Conservation (phyloP, 2,888 invertebrate genomes). For the Oscheius sp. region DNA sequence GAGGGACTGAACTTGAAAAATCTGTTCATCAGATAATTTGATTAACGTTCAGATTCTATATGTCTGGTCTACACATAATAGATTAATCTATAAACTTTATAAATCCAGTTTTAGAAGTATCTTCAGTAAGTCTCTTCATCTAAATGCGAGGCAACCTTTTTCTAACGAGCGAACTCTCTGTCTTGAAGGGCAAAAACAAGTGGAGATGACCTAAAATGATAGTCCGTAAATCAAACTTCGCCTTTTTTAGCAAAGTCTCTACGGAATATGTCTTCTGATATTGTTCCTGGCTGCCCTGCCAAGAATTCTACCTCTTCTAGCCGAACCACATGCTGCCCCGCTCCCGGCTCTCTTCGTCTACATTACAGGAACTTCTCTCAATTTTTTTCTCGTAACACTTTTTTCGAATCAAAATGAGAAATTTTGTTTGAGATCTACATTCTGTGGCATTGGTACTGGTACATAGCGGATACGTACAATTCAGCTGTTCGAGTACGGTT, state of each 20-base stretch:
- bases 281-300: slow-evolving; percentile 68
- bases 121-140: no score
- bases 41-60: no score
- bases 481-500: slow-evolving; percentile 53
- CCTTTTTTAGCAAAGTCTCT: slow-evolving; percentile 67
- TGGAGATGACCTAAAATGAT: slow-evolving; percentile 19
- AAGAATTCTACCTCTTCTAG: slow-evolving; percentile 48
- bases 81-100: no score
- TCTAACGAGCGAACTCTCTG: no score
- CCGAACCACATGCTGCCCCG: slow-evolving; percentile 62
- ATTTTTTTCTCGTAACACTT: slow-evolving; percentile 65
- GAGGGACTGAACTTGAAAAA: not conserved
- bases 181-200: not conserved
- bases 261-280: slow-evolving; percentile 70
- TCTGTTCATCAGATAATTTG: no score
- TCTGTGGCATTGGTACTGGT: slow-evolving; percentile 72
- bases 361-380: slow-evolving; percentile 62
- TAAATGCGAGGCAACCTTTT: no score
- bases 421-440: slow-evolving; percentile 61
- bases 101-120: no score
- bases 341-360: slow-evolving; percentile 62
- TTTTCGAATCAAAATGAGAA: no score
- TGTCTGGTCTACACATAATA: no score
- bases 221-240: not conserved
- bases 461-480: slow-evolving; percentile 60